These are phyloP conservation scores for Megaceryle alcyon DNA, from an alignment of 2,797 vertebrate genomes.

Conservation along the genomic window DNA sequence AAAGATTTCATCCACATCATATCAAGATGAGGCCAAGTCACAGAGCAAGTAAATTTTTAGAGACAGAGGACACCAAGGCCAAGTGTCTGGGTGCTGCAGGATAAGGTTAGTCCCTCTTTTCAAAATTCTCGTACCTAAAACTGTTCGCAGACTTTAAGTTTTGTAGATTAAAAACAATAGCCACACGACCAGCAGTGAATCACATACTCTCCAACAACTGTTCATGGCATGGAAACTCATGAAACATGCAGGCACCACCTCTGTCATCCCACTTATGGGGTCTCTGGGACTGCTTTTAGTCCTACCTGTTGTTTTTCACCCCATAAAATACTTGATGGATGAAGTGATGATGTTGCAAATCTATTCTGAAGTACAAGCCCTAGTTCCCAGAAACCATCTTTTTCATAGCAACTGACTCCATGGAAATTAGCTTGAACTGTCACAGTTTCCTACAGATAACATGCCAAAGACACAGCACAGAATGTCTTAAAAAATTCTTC, in stretches of 20 bases:
- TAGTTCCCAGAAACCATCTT: background rate
- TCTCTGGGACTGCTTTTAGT: background rate
- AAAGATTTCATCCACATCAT: background rate
- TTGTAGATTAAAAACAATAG: background rate
- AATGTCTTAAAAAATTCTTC: background rate
- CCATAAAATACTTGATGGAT: background rate
- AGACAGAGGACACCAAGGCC: background rate
- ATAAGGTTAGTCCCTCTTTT: background rate
- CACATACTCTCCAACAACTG: accelerated
- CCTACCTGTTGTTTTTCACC: background rate
- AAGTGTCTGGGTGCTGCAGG: background rate
- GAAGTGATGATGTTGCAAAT: background rate
- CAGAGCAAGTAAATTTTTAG: background rate
- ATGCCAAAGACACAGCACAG: background rate
- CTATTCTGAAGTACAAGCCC: background rate
- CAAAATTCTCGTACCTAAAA: background rate
- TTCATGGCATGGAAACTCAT: background rate
- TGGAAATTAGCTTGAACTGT: background rate
- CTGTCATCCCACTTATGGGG: background rate
- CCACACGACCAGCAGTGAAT: background rate
- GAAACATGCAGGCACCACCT: background rate
- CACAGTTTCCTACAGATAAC: background rate
- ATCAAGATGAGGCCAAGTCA: background rate
- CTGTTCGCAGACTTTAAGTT: background rate
- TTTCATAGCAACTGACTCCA: background rate